Evolutionary conservation across 2,888 invertebrate species (phyloP), one percentile per base, ranked within the genome.

Genomic region (Meliscaeva auricollis): DNA sequence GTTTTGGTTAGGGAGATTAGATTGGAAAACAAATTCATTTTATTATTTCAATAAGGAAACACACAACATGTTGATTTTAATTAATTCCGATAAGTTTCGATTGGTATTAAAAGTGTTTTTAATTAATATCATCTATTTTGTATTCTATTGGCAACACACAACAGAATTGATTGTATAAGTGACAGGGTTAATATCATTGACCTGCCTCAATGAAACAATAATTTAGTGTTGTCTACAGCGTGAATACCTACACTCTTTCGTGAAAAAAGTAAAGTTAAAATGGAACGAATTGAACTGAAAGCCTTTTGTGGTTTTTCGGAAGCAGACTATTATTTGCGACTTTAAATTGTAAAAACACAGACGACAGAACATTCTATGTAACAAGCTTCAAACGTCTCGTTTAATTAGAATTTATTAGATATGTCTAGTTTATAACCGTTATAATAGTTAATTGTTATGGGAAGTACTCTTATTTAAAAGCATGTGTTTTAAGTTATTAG

Each of bases 41-140:
- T 35, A 13, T n/a, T n/a, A 38, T 17, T 17, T 32, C 17, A 46
- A 60, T 32, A 64, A 30, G 30, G 17, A 32, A 32, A n/a, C n/a
- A n/a, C n/a, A 64, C 32, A 58, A 22, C 20, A 62, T 44, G 30
- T 64, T 46, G 32, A 46, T 30, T 44, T 62, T 15, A 62, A 62
- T 64, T 64, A 64, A 46, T 64, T 46, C 30, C 8, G 46, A 64
- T 64, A 13, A 44, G n/a, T 64, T 46, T 41, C 2, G 15, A 15
- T 44, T 26, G 2, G 9, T 5, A 17, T 11, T 26, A 7, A n/a
- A 35, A 20, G 26, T 7, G n/a, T 48, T 66, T n/a, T 30, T 50
- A 66, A 66, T 66, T 66, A 35, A 20, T 66, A 8, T 35, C 7
- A 8, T 35, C 7, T 20, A 32, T 17, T 64, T 48, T 64, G 8